Conservation (phyloP, 2,113 vertebrate species). For the Melospiza melodia region DNA sequence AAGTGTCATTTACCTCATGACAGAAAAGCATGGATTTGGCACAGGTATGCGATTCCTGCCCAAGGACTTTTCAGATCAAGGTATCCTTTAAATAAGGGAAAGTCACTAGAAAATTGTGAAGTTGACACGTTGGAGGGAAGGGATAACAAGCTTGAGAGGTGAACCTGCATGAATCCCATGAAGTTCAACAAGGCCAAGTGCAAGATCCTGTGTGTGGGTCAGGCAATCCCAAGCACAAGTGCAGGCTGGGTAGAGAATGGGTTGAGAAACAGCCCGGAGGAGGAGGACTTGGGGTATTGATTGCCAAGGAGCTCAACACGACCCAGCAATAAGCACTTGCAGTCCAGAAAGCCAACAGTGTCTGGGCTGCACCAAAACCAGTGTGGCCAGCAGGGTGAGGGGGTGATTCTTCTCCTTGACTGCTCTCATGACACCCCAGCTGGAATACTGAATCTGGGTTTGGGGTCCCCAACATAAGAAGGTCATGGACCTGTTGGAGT, state of each 20-base stretch:
- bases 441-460: neutral
- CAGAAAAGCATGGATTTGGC: neutral
- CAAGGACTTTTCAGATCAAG: neutral
- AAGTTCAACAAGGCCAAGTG: neutral
- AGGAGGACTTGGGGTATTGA: neutral
- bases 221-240: neutral
- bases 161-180: neutral
- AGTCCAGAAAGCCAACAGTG: neutral
- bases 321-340: neutral
- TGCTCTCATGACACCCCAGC: neutral
- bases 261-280: neutral
- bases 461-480: neutral
- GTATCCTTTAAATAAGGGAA: neutral
- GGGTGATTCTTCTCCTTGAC: accelerated
- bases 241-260: neutral
- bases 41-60: neutral
- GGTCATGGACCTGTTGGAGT: neutral
- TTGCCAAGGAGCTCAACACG: neutral
- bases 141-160: neutral
- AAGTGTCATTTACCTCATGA: neutral
- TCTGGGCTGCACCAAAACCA: neutral
- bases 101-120: neutral
- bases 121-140: accelerated
- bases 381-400: accelerated
- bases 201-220: neutral